These are phyloP conservation scores for Ptilorrhoa leucosticta DNA, from an alignment of 2,113 vertebrate genomes.

Conservation along the genomic window DNA sequence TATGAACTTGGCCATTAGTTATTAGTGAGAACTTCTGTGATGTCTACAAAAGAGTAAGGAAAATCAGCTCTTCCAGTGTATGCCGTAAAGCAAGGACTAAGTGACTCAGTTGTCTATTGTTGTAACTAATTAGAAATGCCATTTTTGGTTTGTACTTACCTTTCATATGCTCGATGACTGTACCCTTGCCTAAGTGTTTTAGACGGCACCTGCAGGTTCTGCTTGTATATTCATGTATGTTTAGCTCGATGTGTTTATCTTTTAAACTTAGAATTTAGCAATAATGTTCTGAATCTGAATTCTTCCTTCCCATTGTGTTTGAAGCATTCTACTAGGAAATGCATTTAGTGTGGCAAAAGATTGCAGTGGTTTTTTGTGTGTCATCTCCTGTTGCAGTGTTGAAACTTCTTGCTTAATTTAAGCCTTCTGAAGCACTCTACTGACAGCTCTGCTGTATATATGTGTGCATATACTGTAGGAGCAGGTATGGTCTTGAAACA, in stretches of 20 bases:
- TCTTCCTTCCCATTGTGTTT: neutral
- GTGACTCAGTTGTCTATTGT: neutral
- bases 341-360: neutral
- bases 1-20: neutral
- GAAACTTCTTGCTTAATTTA: neutral
- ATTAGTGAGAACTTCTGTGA: neutral
- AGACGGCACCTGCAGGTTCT: neutral
- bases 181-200: neutral
- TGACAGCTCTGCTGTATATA: neutral
- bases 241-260: neutral
- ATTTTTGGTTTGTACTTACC: neutral
- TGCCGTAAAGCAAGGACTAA: neutral
- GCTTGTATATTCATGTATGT: neutral
- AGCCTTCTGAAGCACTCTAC: neutral
- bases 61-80: neutral
- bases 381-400: neutral
- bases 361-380: neutral
- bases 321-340: neutral
- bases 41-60: neutral
- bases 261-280: neutral
- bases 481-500: neutral
- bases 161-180: neutral
- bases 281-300: neutral
- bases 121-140: neutral
- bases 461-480: neutral